phyloP scores from a whole-genome alignment of 2,113 vertebrate genomes.

The Shinisaurus crocodilurus region DNA sequence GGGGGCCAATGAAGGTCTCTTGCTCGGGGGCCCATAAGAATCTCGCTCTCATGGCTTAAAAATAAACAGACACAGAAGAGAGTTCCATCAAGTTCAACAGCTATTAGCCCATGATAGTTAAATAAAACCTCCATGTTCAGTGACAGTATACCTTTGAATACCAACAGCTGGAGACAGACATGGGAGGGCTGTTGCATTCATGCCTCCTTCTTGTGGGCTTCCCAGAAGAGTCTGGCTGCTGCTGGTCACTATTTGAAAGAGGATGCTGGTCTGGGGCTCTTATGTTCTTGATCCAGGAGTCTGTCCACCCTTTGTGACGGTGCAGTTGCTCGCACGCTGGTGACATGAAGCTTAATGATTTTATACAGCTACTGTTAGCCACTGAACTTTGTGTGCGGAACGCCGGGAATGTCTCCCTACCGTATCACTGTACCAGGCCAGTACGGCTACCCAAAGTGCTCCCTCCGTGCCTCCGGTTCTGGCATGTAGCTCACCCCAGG shows the following conservation, averaged over 20 bases:
- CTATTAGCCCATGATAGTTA: neutral
- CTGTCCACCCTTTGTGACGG: neutral
- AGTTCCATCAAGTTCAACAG: neutral
- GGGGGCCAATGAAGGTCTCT: neutral
- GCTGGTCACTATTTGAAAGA: neutral
- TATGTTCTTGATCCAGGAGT: neutral
- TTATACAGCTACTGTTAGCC: too few relatives aligned
- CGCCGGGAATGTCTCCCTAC: too few relatives aligned
- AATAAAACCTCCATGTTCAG: neutral
- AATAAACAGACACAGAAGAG: too few relatives aligned
- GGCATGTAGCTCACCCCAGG: too few relatives aligned
- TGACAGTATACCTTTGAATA: neutral
- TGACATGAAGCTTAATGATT: neutral
- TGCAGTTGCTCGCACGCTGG: neutral
- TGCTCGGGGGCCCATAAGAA: neutral
- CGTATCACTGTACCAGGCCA: too few relatives aligned
- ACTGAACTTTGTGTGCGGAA: neutral
- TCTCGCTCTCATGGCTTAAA: too few relatives aligned
- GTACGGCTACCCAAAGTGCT: too few relatives aligned
- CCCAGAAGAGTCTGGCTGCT: neutral
- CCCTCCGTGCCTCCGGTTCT: too few relatives aligned
- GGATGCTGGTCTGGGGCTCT: neutral
- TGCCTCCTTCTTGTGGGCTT: neutral
- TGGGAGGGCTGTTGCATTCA: neutral
- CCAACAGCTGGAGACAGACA: neutral